These are phyloP conservation scores for Apodemus sylvaticus DNA, from an alignment of 2,113 vertebrate genomes.

Conservation along the genomic window DNA sequence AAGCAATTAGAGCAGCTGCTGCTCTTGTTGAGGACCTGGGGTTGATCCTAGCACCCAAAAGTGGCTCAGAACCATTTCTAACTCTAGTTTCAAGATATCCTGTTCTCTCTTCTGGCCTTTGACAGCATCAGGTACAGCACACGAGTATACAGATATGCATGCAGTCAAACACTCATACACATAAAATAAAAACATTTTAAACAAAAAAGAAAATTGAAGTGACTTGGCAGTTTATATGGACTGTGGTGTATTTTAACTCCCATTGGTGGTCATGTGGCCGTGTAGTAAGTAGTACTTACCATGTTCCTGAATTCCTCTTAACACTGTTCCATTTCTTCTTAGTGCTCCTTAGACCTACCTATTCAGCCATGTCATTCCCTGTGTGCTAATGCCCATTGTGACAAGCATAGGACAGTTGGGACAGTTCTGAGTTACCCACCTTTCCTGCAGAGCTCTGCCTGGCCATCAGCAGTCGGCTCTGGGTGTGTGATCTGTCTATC, in stretches of 20 bases:
- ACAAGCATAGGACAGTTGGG: background rate
- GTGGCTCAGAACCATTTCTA: background rate
- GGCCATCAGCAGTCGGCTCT: background rate
- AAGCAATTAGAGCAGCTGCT: background rate
- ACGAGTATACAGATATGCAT: background rate
- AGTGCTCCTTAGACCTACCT: background rate
- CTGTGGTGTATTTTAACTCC: background rate
- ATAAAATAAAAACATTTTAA: background rate
- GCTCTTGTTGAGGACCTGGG: background rate
- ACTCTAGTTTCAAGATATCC: background rate
- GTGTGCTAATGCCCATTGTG: background rate
- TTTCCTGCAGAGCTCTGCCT: background rate
- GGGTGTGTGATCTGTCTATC: background rate
- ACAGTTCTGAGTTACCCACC: background rate
- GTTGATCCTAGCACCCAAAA: background rate
- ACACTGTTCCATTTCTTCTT: background rate
- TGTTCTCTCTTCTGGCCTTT: background rate
- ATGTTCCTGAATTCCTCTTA: background rate
- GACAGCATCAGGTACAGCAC: background rate
- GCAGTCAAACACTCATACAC: background rate
- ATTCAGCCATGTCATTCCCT: background rate
- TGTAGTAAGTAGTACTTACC: background rate
- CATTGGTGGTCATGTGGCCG: background rate
- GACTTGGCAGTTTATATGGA: background rate
- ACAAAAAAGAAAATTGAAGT: no score